Percentiles rank a stretch among this genome's conserved stretches.
Evolutionary conservation across 1,140 invertebrate species (phyloP).

Genomic region (Zaprionus taronus): DNA sequence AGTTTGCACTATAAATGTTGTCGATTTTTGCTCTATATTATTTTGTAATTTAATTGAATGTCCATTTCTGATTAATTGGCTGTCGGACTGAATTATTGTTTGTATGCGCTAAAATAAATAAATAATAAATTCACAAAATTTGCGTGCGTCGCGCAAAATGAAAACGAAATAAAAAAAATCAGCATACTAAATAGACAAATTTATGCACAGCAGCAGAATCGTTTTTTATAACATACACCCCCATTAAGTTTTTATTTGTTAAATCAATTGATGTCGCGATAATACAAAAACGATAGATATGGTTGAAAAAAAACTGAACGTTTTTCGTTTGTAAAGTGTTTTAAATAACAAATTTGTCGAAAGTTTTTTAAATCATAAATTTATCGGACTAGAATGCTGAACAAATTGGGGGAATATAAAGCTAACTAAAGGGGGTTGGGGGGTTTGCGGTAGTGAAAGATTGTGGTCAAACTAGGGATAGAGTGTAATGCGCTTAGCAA

Average conservation of each 20-base stretch:
- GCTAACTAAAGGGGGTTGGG: background rate
- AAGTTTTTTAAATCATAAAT: slow-evolving; percentile 33
- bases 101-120: slow-evolving; percentile 66
- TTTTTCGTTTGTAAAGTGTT: slow-evolving; percentile 20
- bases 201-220: slow-evolving; percentile 64
- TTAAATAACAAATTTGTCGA: slow-evolving; percentile 19
- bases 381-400: slow-evolving; percentile 12
- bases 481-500: too few relatives aligned
- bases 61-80: slow-evolving; percentile 83
- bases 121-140: slow-evolving; percentile 78
- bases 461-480: too few relatives aligned
- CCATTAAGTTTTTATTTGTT: slow-evolving; percentile 25
- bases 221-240: slow-evolving; percentile 31
- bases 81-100: slow-evolving; percentile 76
- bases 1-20: slow-evolving; percentile 3
- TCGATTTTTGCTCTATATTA: slow-evolving; percentile 48
- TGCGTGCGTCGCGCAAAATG: slow-evolving; percentile 47
- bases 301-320: slow-evolving; percentile 17
- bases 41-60: slow-evolving; percentile 82
- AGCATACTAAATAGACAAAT: slow-evolving; percentile 59
- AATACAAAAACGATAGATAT: slow-evolving; percentile 46
- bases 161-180: background rate
- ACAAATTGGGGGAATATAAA: background rate
- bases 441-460: too few relatives aligned
- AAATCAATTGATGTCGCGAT: slow-evolving; percentile 69